phyloP scores from a whole-genome alignment of 2,797 vertebrate species.

The Pygocentrus nattereri region DNA sequence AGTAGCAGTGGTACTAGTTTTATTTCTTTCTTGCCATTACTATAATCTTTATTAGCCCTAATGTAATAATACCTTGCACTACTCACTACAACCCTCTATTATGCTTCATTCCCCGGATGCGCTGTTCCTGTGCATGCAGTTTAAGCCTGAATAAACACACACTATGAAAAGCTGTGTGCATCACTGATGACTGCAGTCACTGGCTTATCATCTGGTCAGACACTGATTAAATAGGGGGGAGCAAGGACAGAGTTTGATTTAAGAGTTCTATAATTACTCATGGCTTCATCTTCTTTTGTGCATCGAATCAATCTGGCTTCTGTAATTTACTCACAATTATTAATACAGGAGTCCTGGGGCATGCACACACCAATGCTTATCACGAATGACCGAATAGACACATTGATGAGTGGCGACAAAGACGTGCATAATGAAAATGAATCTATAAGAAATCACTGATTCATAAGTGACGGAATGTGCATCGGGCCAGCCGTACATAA shows the following conservation, averaged over 20 bases:
- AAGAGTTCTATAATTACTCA: slow-evolving; percentile 37
- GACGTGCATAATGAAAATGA: slow-evolving; percentile 18
- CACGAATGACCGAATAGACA: slow-evolving; percentile 3
- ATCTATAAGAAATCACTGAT: slow-evolving; percentile 19
- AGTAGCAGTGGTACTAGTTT: background rate
- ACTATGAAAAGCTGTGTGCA: background rate
- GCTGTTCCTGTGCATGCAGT: background rate
- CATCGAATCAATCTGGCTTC: slow-evolving; percentile 31
- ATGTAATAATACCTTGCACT: background rate
- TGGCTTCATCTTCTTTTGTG: slow-evolving; percentile 29
- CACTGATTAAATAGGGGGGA: slow-evolving; percentile 27
- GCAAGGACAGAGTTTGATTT: slow-evolving; percentile 30
- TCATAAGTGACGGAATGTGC: slow-evolving; percentile 16
- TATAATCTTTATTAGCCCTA: background rate
- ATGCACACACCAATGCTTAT: slow-evolving; percentile 2
- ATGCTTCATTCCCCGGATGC: background rate
- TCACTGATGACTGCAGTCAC: slow-evolving; percentile 3
- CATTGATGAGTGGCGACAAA: background rate
- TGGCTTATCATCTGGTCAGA: slow-evolving; percentile 8
- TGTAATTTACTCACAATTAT: slow-evolving; percentile 45
- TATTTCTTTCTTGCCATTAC: background rate
- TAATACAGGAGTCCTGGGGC: slow-evolving; percentile 27
- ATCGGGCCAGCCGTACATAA: slow-evolving; percentile 10
- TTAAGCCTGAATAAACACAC: background rate
- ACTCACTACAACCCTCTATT: background rate